phyloP scores from a whole-genome alignment of 2,888 invertebrate genomes.

The Eristalinus sepulchralis region DNA sequence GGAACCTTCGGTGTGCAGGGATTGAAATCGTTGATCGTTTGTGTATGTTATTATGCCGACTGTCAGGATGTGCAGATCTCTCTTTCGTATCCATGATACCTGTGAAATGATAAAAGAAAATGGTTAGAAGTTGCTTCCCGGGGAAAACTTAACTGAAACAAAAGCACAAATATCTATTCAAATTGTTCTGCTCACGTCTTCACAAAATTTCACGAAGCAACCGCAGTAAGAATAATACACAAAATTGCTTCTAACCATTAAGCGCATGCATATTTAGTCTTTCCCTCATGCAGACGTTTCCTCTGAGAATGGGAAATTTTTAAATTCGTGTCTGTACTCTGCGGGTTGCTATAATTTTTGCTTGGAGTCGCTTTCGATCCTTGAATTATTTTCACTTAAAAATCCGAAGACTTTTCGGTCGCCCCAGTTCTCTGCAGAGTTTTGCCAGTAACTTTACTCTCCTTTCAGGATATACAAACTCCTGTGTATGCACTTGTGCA shows the following conservation, averaged over 20 bases:
- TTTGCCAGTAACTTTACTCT: neutral
- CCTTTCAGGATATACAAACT: neutral
- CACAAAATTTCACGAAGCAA: no score
- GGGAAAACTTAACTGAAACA: neutral
- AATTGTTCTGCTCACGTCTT: no score
- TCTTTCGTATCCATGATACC: conserved; percentile 92
- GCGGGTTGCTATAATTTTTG: neutral
- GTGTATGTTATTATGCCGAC: conserved; percentile 88
- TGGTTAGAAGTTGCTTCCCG: neutral
- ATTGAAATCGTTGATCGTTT: conserved; percentile 87
- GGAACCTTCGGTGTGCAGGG: conserved; percentile 86
- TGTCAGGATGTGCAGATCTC: conserved; percentile 89
- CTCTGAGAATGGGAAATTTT: neutral
- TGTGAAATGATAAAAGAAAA: conserved; percentile 74
- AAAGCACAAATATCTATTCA: neutral
- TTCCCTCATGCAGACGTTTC: neutral
- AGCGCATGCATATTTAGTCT: neutral
- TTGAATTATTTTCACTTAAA: neutral
- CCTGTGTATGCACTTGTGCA: neutral
- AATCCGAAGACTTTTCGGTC: neutral
- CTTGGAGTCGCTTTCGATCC: neutral
- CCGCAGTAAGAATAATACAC: neutral
- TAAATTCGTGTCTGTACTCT: neutral
- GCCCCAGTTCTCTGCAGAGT: neutral
- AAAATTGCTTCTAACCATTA: neutral